These are phyloP conservation scores for Danionella dracula DNA, from an alignment of 2,797 vertebrate genomes.

Conservation along the genomic window DNA sequence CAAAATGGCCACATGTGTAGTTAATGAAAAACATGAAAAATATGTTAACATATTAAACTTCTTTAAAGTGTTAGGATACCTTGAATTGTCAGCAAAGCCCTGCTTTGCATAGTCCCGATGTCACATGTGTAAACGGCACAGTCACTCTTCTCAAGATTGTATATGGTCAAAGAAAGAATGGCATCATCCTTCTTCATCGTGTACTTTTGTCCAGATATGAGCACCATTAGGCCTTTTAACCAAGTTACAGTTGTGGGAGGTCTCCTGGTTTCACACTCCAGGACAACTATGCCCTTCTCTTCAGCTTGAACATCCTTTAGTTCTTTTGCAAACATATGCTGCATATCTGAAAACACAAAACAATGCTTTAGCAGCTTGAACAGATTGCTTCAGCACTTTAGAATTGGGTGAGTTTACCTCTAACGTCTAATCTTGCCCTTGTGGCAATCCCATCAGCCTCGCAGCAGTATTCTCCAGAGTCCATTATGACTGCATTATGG, in stretches of 20 bases:
- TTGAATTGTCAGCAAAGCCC: slow-evolving; percentile 77
- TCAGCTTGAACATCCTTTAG: slow-evolving; percentile 71
- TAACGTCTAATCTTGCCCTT: slow-evolving; percentile 75
- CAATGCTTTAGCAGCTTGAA: not conserved
- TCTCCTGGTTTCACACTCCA: slow-evolving; percentile 79
- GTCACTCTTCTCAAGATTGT: slow-evolving; percentile 75
- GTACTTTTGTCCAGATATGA: slow-evolving; percentile 74
- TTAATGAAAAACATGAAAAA: no score
- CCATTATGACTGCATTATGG: slow-evolving; percentile 69
- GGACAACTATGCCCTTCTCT: slow-evolving; percentile 73
- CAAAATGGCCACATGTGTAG: no score
- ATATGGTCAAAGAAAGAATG: slow-evolving; percentile 77
- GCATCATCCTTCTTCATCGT: slow-evolving; percentile 73
- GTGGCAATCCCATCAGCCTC: slow-evolving; percentile 76
- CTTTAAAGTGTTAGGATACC: no score
- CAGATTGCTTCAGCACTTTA: no score
- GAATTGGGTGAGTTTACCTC: slow-evolving; percentile 78
- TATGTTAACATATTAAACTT: no score
- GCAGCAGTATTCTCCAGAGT: slow-evolving; percentile 87
- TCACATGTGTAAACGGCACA: slow-evolving; percentile 83
- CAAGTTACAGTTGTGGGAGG: slow-evolving; percentile 69
- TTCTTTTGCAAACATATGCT: slow-evolving; percentile 80
- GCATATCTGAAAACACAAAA: slow-evolving; percentile 67
- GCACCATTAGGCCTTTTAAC: slow-evolving; percentile 82
- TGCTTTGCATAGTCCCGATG: slow-evolving; percentile 79